phyloP scores from a whole-genome alignment of 2,888 invertebrate species.

The Anoplius nigerrimus region DNA sequence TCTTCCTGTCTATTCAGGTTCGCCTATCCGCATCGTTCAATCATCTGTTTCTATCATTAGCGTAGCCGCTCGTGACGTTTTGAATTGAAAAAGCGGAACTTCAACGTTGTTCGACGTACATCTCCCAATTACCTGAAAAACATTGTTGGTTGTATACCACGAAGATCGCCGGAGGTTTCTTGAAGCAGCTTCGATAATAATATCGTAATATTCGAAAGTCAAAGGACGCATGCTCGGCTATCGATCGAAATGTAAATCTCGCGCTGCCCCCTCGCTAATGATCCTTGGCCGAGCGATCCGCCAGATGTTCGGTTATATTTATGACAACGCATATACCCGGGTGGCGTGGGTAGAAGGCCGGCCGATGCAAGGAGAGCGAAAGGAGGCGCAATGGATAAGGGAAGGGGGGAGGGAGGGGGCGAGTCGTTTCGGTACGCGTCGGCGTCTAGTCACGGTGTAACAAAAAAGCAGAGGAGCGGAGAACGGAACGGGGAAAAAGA shows the following conservation, averaged over 20 bases:
- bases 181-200: no score
- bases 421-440: conserved; percentile 19
- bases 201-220: no score
- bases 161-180: no score
- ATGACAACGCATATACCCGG: conserved; percentile 21
- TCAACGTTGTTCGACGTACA: no score
- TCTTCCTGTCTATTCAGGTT: background rate
- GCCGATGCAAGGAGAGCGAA: background rate
- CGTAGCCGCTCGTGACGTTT: background rate
- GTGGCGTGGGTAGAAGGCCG: conserved; percentile 24
- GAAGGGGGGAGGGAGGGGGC: no score
- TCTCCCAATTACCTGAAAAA: no score
- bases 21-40: background rate
- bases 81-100: background rate
- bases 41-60: background rate
- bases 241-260: background rate
- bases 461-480: background rate
- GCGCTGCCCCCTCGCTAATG: conserved; percentile 20
- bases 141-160: background rate
- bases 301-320: conserved; percentile 45
- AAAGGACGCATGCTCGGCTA: no score
- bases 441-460: conserved; percentile 15
- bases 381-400: background rate
- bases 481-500: background rate
- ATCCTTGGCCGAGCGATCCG: conserved; percentile 42